Percentiles rank a stretch among this genome's conserved stretches.
Evolutionary conservation across 2,888 invertebrate species (phyloP).

Genomic region (Geophilus truncorum): DNA sequence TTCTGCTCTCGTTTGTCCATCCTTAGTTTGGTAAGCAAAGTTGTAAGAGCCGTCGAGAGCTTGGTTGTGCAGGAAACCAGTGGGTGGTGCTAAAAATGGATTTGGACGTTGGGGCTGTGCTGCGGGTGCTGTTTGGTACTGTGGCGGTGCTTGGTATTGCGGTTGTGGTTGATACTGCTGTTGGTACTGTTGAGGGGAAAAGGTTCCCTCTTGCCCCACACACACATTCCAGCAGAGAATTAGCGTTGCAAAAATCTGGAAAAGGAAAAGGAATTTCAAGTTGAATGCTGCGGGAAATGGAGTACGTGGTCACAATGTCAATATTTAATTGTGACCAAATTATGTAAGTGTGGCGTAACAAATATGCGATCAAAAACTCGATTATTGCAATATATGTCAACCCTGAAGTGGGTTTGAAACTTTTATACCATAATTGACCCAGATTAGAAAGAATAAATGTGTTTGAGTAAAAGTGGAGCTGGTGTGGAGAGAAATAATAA

Average conservation of each 20-base stretch:
- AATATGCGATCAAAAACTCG: background rate
- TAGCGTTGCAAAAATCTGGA: background rate
- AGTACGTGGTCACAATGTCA: no score
- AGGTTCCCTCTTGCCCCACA: background rate
- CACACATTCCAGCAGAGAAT: background rate
- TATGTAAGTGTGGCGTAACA: background rate
- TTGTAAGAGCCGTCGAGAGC: conserved; percentile 27
- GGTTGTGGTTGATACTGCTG: background rate
- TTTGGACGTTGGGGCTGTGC: background rate
- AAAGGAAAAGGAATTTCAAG: background rate
- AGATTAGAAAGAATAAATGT: background rate
- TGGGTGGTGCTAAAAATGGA: background rate
- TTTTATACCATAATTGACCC: background rate
- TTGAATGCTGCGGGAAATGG: background rate
- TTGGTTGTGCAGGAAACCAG: conserved; percentile 32
- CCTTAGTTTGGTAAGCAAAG: conserved; percentile 32
- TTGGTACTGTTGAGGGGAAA: background rate
- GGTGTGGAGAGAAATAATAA: background rate
- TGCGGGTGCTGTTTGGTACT: background rate
- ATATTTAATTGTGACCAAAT: background rate
- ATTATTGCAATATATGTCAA: background rate
- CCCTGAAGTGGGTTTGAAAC: background rate
- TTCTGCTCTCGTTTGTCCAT: conserved; percentile 31
- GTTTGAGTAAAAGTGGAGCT: background rate
- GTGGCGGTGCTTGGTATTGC: background rate